Base-by-base conservation (phyloP, 2,797 vertebrate species). In the Florisuga fusca region DNA sequence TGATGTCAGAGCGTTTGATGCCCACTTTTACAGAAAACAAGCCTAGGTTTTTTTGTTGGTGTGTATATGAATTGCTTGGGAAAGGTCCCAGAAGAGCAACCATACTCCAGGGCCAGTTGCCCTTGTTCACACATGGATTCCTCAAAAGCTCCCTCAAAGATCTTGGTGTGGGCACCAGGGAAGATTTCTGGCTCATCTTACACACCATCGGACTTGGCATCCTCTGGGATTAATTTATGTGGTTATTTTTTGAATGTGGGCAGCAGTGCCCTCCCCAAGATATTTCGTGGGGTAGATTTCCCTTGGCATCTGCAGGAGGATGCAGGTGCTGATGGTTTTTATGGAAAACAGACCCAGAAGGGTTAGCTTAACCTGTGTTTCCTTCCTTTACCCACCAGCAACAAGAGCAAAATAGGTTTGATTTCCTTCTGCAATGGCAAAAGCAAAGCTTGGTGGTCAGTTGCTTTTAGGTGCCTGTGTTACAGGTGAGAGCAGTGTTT, bases 1-100 rank as follows among this genome's bases (percentile, higher is more conserved):
- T 95, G 92, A 96, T 95, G 96, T 97, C 86, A 94, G 66, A 92
- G 54, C 3, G 80, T 96, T 96, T 97, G 95, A 96, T 97, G 94
- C 95, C 91, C 89, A 91, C 80, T 96, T 94, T 43, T 90, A 23
- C 15, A 0, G 71, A 66, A 91, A 90, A 73, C 43, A 79, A 93
- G 80, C 63, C 83, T 55, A 55, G 27, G 1, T n/a, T 58, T 58
- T 62, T 62, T 63, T 38, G 15, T 33, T 8, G 4, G 25, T 62
- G 16, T 67, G 76, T 4, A 0, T 91, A 89, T 78, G 69, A 93
- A 91, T 91, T 3, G 7, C 75, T 86, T 91, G 87, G 89, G 91
- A 95, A 90, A 63, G 33, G 67, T 88, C 86, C 61, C 41, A 55
- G 59, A 63, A 63, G 58, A 89, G 62, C 83, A 87, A 57, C 55